phyloP scores from a whole-genome alignment of 2,888 invertebrate genomes.

The Sthenelais limicola region DNA sequence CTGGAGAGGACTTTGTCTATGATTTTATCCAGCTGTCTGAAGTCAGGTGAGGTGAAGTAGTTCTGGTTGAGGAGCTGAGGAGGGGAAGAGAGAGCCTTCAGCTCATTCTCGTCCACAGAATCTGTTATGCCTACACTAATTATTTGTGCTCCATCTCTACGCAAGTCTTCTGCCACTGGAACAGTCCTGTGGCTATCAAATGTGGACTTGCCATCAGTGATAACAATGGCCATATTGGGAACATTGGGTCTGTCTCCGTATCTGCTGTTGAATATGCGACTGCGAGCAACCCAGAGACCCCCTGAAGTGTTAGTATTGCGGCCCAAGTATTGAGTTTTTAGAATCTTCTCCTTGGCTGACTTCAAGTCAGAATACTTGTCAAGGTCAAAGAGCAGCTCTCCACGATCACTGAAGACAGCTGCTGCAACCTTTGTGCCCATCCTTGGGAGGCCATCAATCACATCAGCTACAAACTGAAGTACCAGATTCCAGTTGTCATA shows the following conservation, averaged over 20 bases:
- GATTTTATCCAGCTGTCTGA: conserved; percentile 14
- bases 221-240: too few species aligned
- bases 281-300: too few species aligned
- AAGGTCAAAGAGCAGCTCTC: conserved; percentile 4
- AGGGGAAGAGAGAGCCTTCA: background rate
- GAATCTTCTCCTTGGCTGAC: background rate
- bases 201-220: too few species aligned
- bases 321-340: background rate
- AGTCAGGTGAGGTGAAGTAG: conserved; percentile 17
- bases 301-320: background rate
- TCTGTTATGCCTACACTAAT: conserved; percentile 1
- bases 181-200: background rate
- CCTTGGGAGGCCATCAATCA: conserved; percentile 7
- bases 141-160: background rate
- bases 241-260: too few species aligned
- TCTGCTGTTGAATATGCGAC: too few species aligned
- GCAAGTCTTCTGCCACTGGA: background rate
- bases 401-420: conserved; percentile 1
- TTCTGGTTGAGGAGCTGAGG: background rate
- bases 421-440: background rate
- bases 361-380: background rate
- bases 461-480: conserved; percentile 1
- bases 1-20: background rate
- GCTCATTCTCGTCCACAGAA: conserved; percentile 17
- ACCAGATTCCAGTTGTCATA: background rate